Evolutionary conservation across 2,888 invertebrate genomes (phyloP).

Genomic region (Raillietiella orientalis): DNA sequence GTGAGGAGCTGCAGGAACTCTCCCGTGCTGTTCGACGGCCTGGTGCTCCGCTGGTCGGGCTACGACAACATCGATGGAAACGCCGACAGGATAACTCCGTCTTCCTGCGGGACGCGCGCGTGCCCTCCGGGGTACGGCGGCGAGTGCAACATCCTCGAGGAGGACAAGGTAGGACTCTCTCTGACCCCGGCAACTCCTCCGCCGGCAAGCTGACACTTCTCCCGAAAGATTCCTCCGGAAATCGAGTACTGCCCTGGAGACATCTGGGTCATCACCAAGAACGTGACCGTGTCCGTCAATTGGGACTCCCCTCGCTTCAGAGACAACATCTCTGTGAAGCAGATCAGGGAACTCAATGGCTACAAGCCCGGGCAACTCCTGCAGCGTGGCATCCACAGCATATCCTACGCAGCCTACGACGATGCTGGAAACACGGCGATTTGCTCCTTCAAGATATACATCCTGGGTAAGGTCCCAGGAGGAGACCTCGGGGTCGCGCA

Average conservation of each 20-base stretch:
- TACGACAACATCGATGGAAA: slow-evolving; percentile 64
- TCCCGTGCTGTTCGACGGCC: slow-evolving; percentile 50
- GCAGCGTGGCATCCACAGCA: slow-evolving; percentile 56
- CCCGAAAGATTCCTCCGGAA: slow-evolving; percentile 33
- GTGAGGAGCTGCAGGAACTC: slow-evolving; percentile 64
- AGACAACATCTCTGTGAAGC: slow-evolving; percentile 50
- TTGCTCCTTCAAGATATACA: slow-evolving; percentile 66
- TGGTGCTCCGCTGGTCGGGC: slow-evolving; percentile 71
- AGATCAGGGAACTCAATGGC: slow-evolving; percentile 47
- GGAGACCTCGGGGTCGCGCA: too few relatives aligned
- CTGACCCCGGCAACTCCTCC: too few relatives aligned
- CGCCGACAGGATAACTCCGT: slow-evolving; percentile 63
- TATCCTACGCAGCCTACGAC: slow-evolving; percentile 76
- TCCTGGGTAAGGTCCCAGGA: slow-evolving; percentile 53
- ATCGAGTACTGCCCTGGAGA: slow-evolving; percentile 75
- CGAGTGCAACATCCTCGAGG: slow-evolving; percentile 49
- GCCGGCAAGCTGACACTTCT: too few relatives aligned
- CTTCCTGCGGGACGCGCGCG: slow-evolving; percentile 58
- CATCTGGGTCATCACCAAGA: slow-evolving; percentile 70
- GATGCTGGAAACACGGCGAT: slow-evolving; percentile 65
- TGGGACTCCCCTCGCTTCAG: slow-evolving; percentile 78
- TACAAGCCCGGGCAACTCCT: slow-evolving; percentile 39
- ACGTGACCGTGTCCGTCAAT: slow-evolving; percentile 55
- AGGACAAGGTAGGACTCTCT: slow-evolving; percentile 29
- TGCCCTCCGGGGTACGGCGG: slow-evolving; percentile 67